Base-by-base conservation (phyloP, 2,888 invertebrate genomes). In the Nysson spinosus region DNA sequence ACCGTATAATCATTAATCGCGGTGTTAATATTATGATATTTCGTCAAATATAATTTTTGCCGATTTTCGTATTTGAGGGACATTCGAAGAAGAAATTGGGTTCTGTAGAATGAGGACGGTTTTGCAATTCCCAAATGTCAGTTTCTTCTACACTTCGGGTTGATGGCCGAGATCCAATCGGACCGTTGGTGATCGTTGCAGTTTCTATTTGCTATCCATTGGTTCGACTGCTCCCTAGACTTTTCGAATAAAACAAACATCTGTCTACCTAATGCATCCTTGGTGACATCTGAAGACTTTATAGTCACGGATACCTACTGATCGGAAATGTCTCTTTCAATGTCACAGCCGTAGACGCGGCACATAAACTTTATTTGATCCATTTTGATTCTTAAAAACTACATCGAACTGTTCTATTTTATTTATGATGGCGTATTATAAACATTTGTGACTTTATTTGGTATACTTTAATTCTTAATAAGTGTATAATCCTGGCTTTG, bases 141-240 rank as follows among this genome's bases (percentile, higher is more conserved):
- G 60, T 68, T 72, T 69, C 40, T 49, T 28, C 9, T 57, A 58
- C 37, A 20, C 30, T 57, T 61, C 49, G 51, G 42, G 55, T 28
- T 56, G 64, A 78, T 79, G 77, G 78, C 75, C 49, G 37, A 40
- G 26, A 43, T 79, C 72, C 77, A 79, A 79, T 69, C 44, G 63
- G 63, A 68, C 61, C 64, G 44, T 49, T 39, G 26, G 28, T 58
- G 47, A 42, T 42, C 63, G 28, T 34, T 16, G 30, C 11, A 1
- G 3, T 34, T 51, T 54, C 49, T 67, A 43, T 57, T 57, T 40
- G 57, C 47, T 54, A n/a, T 39, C 54, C 44, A 22, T 28, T 42
- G 54, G 11, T 57, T 56, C 34, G 30, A 34, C 42, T 32, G 55
- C 5, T 9, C 22, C 37, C 39, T 26, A 40, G 54, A 12, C 7